These are phyloP conservation scores for Neosilurus hyrtlii DNA, from an alignment of 2,797 vertebrate genomes.

Conservation along the genomic window DNA sequence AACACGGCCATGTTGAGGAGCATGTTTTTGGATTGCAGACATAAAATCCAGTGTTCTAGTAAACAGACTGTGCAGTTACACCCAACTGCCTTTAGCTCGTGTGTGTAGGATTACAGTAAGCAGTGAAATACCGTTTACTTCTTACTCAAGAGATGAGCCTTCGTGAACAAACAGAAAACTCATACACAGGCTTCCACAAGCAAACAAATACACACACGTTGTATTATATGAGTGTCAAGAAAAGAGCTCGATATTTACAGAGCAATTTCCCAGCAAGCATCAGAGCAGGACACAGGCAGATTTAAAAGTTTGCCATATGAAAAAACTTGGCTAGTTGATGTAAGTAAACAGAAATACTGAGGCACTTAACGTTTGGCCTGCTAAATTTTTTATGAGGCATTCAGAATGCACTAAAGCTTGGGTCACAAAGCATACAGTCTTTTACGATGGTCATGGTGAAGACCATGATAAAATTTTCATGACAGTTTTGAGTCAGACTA, in stretches of 20 bases:
- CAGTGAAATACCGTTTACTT: neutral
- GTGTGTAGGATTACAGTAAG: slow-evolving; percentile 17
- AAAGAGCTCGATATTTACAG: slow-evolving; percentile 21
- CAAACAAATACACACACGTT: slow-evolving; percentile 7
- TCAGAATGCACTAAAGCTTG: slow-evolving; percentile 24
- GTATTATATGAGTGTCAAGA: neutral
- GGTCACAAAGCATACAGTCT: slow-evolving; percentile 12
- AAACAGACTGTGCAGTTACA: neutral
- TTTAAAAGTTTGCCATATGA: slow-evolving; percentile 34
- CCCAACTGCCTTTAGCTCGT: neutral
- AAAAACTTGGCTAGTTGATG: slow-evolving; percentile 13
- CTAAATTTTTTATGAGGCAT: slow-evolving; percentile 36
- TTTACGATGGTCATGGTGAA: slow-evolving; percentile 12
- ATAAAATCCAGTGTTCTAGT: neutral
- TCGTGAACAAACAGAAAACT: slow-evolving; percentile 9
- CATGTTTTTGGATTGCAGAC: neutral
- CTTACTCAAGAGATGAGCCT: neutral
- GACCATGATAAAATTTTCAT: slow-evolving; percentile 18
- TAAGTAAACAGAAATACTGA: slow-evolving; percentile 40
- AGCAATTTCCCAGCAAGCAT: slow-evolving; percentile 34
- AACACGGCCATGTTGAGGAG: neutral
- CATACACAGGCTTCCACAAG: slow-evolving; percentile 1
- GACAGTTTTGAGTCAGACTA: slow-evolving; percentile 30
- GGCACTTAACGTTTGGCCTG: slow-evolving; percentile 21
- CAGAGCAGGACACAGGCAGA: slow-evolving; percentile 21